Base-by-base conservation (phyloP, 2,888 invertebrate species). In the Calameuta filiformis region DNA sequence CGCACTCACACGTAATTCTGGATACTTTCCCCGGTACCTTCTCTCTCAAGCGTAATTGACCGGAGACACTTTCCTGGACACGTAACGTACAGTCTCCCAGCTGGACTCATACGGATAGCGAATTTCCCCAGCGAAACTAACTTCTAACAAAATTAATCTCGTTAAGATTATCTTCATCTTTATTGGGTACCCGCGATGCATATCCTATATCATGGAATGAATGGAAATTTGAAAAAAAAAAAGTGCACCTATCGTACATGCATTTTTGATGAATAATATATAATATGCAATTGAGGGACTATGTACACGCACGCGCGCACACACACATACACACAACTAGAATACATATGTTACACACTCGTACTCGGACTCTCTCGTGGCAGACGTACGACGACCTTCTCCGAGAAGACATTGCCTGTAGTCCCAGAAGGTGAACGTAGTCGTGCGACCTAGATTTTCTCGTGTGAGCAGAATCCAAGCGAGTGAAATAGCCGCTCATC, bases 371-470 rank as follows among this genome's bases (percentile, higher is more conserved):
- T 56, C 40, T 56, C 40, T 56, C 40, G 40, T 23, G 40, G 84
- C 84, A 85, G 87, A 87, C 87, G 83, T 83, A 78, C 85, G 85
- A 85, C 86, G 89, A 89, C 89, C 89, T 90, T 89, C 89, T 87
- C 80, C 80, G 31, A 84, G 83, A 86, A 89, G 89, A 89, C 89
- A 89, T 88, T 89, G 89, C 40, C 9, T 56, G 40, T 86, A 83
- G 82, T 81, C 84, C 81, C 73, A 82, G 87, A 88, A 89, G 89
- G 90, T 89, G 89, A 89, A 87, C 88, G 87, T 85, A 87, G 87
- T 87, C 89, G 89, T 88, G 89, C 88, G 90, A 88, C 90, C 90
- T 87, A 90, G 85, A 89, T 90, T 87, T 88, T 82, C 85, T 78
- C 80, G 79, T 78, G 79, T 81, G 82, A 81, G 80, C 81, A 83